Percentiles rank a stretch among this genome's conserved stretches.
phyloP scores from a whole-genome alignment of 2,113 vertebrate species.

The Oncorhynchus mykiss region DNA sequence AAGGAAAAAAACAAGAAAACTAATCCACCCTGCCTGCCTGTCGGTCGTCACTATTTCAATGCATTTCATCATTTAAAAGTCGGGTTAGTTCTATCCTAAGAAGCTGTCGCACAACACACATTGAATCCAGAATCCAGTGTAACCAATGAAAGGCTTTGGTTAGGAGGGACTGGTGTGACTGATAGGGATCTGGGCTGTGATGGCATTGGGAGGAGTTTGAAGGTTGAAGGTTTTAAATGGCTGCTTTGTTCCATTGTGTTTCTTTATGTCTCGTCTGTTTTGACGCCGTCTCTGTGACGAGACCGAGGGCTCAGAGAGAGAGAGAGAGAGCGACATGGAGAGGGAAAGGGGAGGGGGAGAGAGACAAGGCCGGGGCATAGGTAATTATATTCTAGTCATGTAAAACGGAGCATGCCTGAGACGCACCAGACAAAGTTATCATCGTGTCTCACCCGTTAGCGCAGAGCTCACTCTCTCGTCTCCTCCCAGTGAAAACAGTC shows the following conservation, averaged over 20 bases:
- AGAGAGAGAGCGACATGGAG: neutral
- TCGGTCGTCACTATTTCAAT: conserved; percentile 42
- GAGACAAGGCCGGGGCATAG: neutral
- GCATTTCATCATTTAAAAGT: conserved; percentile 51
- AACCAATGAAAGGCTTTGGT: conserved; percentile 10
- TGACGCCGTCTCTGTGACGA: neutral
- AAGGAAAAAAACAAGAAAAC: conserved; percentile 30
- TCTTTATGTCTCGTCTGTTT: neutral
- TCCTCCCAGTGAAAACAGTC: neutral
- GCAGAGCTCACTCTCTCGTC: conserved; percentile 10
- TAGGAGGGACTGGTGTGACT: neutral
- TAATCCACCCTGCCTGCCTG: conserved; percentile 7
- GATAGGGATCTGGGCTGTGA: conserved; percentile 27
- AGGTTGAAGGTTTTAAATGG: conserved; percentile 31
- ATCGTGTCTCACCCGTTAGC: conserved; percentile 22
- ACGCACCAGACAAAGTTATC: conserved; percentile 43
- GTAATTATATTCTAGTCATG: conserved; percentile 53
- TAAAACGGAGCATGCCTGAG: conserved; percentile 30
- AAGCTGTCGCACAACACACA: neutral
- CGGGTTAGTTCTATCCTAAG: neutral
- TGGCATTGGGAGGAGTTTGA: conserved; percentile 22
- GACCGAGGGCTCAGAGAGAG: neutral
- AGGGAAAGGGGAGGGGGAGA: no score
- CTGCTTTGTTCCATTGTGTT: neutral
- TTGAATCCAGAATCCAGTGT: neutral